Base-by-base conservation (phyloP, 2,113 vertebrate species). In the Gymnorhina tibicen region DNA sequence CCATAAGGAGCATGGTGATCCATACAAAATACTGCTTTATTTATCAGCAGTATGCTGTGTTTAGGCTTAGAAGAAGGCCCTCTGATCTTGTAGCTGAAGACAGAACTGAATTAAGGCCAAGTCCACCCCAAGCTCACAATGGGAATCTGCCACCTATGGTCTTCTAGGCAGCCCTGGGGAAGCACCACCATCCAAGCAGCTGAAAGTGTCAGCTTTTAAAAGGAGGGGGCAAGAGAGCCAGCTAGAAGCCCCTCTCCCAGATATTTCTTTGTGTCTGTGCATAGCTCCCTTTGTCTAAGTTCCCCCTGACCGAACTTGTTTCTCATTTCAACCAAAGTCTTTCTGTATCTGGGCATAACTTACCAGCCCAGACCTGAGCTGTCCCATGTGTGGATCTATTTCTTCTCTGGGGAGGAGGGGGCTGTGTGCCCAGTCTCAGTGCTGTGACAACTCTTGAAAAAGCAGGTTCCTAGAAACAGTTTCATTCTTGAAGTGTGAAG, bases 401-500 rank as follows among this genome's bases (percentile, higher is more conserved):
- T 77, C 68, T 68, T 55, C 83, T 63, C 84, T 53, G 22, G 41
- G 49, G 8, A 80, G 35, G 15, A 77, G 24, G 69, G 49, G 39
- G 28, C 77, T 90, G 44, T 8, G 46, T 91, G 56, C 88, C 44
- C 69, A 76, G 63, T 19, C 35, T 66, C 64, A 28, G 39, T 4
- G 10, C 91, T 42, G 35, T 42, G 53, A 66, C 75, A 93, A 87
- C 82, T 85, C 41, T 85, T 87, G 63, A 76, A 91, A 97, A 95
- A 79, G 46, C 76, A 91, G 73, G 89, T 92, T 91, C 95, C 85
- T 75, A 93, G 86, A 90, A 96, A 93, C 84, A 87, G 84, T 83
- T 91, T 92, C 91, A 94, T 87, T 96, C 76, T 76, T 82, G 74
- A 92, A 90, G 85, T 89, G 94, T 94, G 96, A 97, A 97, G 97